Evolutionary conservation across 2,113 vertebrate genomes (phyloP).

Genomic region (Trachemys scripta): DNA sequence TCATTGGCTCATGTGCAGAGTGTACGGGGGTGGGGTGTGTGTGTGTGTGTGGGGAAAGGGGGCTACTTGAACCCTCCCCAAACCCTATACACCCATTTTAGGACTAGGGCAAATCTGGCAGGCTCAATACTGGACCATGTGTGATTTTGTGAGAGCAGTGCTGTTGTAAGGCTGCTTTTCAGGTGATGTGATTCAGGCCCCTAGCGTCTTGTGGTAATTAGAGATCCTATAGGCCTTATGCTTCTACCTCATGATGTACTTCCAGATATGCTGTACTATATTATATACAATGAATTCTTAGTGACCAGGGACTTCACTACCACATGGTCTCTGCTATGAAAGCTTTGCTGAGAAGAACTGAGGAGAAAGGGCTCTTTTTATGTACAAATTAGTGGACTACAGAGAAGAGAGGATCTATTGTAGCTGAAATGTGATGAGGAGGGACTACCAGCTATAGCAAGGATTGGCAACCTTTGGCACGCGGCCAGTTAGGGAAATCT

Average conservation of each 20-base stretch:
- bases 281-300: neutral
- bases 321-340: neutral
- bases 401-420: neutral
- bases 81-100: accelerated
- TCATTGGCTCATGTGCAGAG: neutral
- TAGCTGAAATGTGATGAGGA: neutral
- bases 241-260: neutral
- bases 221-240: neutral
- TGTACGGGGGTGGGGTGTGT: neutral
- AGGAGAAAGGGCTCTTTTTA: neutral
- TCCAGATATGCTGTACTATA: too few relatives aligned
- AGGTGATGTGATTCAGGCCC: neutral
- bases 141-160: neutral
- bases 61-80: neutral
- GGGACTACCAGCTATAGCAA: neutral
- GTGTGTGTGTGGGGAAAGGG: too few relatives aligned
- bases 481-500: too few relatives aligned
- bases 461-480: too few relatives aligned
- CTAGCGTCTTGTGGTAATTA: neutral
- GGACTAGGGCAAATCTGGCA: neutral
- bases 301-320: neutral
- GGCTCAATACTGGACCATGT: neutral
- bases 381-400: neutral
- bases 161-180: neutral
- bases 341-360: neutral